Percentiles rank a stretch among this genome's conserved stretches.
Evolutionary conservation across 2,888 invertebrate species (phyloP).

Genomic region (Trissolcus japonicus): DNA sequence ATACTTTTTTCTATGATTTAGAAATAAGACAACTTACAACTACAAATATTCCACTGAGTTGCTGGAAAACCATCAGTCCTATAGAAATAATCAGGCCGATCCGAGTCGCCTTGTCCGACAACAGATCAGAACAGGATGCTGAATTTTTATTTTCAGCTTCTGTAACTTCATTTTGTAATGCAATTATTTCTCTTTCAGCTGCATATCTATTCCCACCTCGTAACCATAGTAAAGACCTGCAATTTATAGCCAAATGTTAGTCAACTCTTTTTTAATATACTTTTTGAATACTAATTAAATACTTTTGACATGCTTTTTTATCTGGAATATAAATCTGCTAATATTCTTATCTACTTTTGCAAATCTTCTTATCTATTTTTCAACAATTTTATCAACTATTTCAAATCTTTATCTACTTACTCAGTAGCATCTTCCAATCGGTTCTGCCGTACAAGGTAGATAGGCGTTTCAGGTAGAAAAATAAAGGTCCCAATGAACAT

Average conservation of each 20-base stretch:
- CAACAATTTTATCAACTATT: background rate
- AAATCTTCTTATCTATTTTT: conserved; percentile 25
- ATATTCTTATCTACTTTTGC: too few species aligned
- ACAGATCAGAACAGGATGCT: conserved; percentile 67
- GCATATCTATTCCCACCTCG: conserved; percentile 64
- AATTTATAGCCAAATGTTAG: too few species aligned
- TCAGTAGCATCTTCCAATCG: conserved; percentile 72
- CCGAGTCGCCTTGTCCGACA: conserved; percentile 70
- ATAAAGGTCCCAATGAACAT: conserved; percentile 74
- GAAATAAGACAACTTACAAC: conserved; percentile 66
- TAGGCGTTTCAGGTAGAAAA: conserved; percentile 79
- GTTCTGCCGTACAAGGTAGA: conserved; percentile 72
- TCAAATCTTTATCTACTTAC: conserved; percentile 61
- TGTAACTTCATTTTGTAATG: conserved; percentile 64
- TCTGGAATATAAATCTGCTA: too few species aligned
- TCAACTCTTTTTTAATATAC: too few species aligned
- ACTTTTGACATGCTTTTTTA: too few species aligned
- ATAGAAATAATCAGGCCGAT: conserved; percentile 72
- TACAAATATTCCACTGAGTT: conserved; percentile 76
- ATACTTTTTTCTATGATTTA: too few species aligned
- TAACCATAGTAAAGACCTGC: conserved; percentile 68
- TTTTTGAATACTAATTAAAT: too few species aligned
- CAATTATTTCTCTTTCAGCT: conserved; percentile 66
- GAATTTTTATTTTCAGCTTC: conserved; percentile 47
- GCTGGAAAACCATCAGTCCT: conserved; percentile 74